Evolutionary conservation across 2,113 vertebrate genomes (phyloP).

Genomic region (Manacus vitellinus): DNA sequence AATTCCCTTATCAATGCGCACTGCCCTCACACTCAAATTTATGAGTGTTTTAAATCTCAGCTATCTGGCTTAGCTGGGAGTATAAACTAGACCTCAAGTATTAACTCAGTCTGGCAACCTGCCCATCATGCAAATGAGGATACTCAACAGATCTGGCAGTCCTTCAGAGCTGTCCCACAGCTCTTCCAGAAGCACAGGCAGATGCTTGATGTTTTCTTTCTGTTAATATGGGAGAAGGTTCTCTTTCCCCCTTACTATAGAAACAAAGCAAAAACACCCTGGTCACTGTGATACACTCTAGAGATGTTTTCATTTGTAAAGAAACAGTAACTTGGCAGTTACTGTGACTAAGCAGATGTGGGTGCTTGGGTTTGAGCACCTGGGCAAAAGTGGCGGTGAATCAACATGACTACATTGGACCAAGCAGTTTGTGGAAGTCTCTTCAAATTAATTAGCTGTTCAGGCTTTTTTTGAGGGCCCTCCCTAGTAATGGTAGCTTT

Average conservation of each 20-base stretch:
- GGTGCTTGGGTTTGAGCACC: neutral
- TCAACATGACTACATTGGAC: neutral
- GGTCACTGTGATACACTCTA: neutral
- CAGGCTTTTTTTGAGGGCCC: neutral
- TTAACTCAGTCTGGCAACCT: slow-evolving; percentile 12
- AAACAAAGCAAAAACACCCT: neutral
- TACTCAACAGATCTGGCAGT: slow-evolving; percentile 1
- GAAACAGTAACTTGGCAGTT: neutral
- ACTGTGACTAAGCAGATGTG: neutral
- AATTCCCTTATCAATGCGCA: neutral
- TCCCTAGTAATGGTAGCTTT: neutral
- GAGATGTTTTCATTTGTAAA: neutral
- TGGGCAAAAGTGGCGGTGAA: neutral
- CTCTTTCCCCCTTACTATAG: neutral
- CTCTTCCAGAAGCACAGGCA: neutral
- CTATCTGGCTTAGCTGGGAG: neutral
- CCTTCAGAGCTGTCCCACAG: slow-evolving; percentile 13
- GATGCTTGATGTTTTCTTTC: neutral
- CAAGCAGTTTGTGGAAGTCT: neutral
- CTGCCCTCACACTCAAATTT: neutral
- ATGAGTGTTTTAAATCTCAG: slow-evolving; percentile 1
- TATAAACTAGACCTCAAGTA: slow-evolving; percentile 41
- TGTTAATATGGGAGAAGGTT: neutral
- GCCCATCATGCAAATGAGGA: neutral
- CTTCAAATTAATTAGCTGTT: neutral